Evolutionary conservation across 2,888 invertebrate species (phyloP).

Genomic region (Alentia gelatinosa): DNA sequence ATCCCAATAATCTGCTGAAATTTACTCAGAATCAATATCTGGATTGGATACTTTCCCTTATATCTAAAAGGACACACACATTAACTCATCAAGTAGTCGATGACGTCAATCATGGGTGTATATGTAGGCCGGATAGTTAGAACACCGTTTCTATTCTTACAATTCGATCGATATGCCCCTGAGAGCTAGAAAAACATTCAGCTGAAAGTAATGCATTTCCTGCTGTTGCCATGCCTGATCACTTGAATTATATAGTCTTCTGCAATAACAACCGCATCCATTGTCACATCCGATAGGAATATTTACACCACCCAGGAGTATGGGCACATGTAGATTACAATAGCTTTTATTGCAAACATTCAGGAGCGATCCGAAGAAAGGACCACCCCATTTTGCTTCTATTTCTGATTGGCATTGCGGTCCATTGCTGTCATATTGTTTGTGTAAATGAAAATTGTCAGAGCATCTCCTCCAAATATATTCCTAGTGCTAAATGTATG

Average conservation of each 20-base stretch:
- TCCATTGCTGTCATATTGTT: background rate
- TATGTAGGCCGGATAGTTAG: no score
- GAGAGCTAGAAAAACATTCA: background rate
- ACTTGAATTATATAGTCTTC: background rate
- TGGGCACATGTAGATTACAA: background rate
- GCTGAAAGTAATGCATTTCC: background rate
- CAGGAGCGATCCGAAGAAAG: background rate
- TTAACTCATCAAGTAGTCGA: no score
- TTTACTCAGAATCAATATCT: no score
- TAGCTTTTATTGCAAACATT: background rate
- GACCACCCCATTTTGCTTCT: background rate
- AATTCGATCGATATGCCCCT: no score
- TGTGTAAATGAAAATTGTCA: no score
- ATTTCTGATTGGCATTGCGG: background rate
- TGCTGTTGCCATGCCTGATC: background rate
- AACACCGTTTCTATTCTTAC: no score
- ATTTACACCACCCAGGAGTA: background rate
- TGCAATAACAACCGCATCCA: background rate
- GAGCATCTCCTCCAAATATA: no score
- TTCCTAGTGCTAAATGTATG: no score
- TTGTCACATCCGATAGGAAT: background rate
- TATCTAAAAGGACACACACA: no score
- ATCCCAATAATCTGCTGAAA: no score
- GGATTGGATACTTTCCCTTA: no score
- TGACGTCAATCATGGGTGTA: no score